Base-by-base conservation (phyloP, 2,797 vertebrate species). In the Hippoglossus hippoglossus region DNA sequence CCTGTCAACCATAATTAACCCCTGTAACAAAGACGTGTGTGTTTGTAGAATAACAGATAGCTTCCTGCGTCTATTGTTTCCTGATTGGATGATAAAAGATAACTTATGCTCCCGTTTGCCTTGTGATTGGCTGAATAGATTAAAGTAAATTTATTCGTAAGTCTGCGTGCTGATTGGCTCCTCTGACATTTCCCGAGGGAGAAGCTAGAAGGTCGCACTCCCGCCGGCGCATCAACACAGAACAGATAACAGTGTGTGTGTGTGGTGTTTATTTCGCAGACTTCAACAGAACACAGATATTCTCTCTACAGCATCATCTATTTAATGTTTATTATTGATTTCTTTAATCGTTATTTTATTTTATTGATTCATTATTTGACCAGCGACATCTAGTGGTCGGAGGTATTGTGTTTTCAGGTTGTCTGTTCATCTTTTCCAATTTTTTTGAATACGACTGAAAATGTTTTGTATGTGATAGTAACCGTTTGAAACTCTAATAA, bases 131-230 rank as follows among this genome's bases (percentile, higher is more conserved):
- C 57, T 28, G 67, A 63, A 47, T 39, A 80, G 72, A 74, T 79
- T 34, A 62, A 18, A 58, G 70, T n/a, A 54, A 16, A 68, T 71
- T 24, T 50, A 53, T 75, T 39, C 5, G 31, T 50, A 21, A 0
- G 2, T 21, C 60, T 80, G 72, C 16, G 5, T 52, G 62, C 81
- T 84, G 80, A 85, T 84, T 82, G 85, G 75, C 72, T 70, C 61
- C 56, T 77, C 49, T 83, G 81, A 84, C 83, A 81, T 87, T 84
- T 84, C 8, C 4, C 36, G 52, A 49, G 53, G 28, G 46, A 54
- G 16, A 47, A 44, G 39, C 47, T 10, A 80, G 75, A 66, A 72
- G 63, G 80, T 73, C 28, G 6, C 34, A 11, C 5, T 0, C 0
- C 19, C 11, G 21, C 31, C 44, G 2, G 18, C 12, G 18, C 39